Evolutionary conservation across 30 jellyfish, hydroid and myxozoan genomes (phyloP).

Genomic region (Clytia hemisphaerica): DNA sequence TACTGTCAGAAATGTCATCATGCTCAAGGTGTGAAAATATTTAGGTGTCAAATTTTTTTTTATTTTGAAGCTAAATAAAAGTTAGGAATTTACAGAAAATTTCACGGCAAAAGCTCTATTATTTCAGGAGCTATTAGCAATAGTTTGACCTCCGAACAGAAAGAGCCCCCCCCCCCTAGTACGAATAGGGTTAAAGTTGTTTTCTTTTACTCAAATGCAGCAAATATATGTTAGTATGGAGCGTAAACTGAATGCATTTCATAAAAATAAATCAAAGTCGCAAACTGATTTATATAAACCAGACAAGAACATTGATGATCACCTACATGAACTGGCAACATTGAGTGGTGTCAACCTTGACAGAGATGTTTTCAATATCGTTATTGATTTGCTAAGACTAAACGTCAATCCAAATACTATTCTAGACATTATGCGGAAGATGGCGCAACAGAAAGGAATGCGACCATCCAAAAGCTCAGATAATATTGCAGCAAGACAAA

Average conservation of each 20-base stretch:
- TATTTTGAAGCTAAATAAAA: too few relatives aligned
- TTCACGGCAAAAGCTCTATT: too few relatives aligned
- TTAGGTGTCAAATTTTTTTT: too few relatives aligned
- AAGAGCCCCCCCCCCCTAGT: too few relatives aligned
- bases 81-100: too few relatives aligned
- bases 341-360: constrained; percentile 77
- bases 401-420: constrained; percentile 83
- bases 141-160: too few relatives aligned
- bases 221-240: constrained; percentile 9
- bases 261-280: constrained; percentile 68
- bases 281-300: constrained; percentile 75
- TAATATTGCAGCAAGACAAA: neutral
- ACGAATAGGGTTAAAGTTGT: too few relatives aligned
- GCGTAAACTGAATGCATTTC: constrained; percentile 22
- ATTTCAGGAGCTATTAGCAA: too few relatives aligned
- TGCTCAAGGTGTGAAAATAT: too few relatives aligned
- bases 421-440: constrained; percentile 46
- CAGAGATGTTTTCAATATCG: constrained; percentile 56
- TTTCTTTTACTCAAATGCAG: too few relatives aligned
- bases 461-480: constrained; percentile 11
- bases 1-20: too few relatives aligned
- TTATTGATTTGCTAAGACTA: constrained; percentile 57
- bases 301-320: constrained; percentile 62
- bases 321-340: constrained; percentile 59
- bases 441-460: constrained; percentile 46